Evolutionary conservation across 2,888 invertebrate species (phyloP).

Genomic region (Yponomeuta plumbellus): DNA sequence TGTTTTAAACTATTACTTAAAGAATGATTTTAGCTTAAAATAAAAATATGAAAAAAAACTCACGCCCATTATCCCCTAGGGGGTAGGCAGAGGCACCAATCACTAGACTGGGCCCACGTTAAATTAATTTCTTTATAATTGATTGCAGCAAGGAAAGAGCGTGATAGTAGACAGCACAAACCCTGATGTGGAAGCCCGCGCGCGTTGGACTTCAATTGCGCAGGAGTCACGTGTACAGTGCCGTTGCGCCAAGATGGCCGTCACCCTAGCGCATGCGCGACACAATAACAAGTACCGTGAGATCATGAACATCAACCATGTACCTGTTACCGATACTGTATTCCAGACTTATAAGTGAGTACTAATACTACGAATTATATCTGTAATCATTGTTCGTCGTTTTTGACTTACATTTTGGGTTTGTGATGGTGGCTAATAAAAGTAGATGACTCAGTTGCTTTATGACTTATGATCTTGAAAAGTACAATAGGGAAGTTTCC

Average conservation of each 20-base stretch:
- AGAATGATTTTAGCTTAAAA: too few species aligned
- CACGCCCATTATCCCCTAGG: too few species aligned
- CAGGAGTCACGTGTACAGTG: conserved; percentile 78
- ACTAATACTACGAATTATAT: conserved; percentile 20
- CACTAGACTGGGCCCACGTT: too few species aligned
- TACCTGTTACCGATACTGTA: conserved; percentile 87
- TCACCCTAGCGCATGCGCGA: conserved; percentile 82
- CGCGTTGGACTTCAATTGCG: conserved; percentile 83
- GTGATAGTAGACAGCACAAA: conserved; percentile 97
- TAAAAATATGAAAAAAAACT: too few species aligned
- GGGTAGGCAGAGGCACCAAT: too few species aligned
- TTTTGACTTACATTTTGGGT: background rate
- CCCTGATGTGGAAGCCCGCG: conserved; percentile 85
- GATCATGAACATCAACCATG: conserved; percentile 83
- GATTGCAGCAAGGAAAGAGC: conserved; percentile 68
- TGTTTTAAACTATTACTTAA: too few species aligned
- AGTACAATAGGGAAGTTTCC: too few species aligned
- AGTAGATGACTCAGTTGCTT: too few species aligned
- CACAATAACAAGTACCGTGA: conserved; percentile 94
- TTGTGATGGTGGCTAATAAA: too few species aligned
- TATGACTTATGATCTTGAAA: too few species aligned
- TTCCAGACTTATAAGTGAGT: conserved; percentile 87
- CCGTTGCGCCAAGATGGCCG: conserved; percentile 89
- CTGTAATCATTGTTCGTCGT: background rate
- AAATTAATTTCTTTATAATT: background rate